phyloP scores from a whole-genome alignment of 2,113 vertebrate genomes.

The Cathartes aura region DNA sequence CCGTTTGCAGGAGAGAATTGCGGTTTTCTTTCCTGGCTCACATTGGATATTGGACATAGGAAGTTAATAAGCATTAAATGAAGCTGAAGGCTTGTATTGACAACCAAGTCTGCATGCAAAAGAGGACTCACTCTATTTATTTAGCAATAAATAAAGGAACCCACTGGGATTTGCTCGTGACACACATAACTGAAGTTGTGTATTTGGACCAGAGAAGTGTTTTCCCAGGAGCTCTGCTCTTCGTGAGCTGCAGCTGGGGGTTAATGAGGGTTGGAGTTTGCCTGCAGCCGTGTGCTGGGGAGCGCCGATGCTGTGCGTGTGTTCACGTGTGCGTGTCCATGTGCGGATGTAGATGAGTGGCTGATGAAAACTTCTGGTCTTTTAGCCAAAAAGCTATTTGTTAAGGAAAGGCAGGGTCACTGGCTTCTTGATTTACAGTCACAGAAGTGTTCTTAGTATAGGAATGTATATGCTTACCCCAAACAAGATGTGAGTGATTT shows the following conservation, averaged over 20 bases:
- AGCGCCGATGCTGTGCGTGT: rapidly evolving
- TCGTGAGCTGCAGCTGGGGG: not conserved
- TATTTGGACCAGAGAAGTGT: not conserved
- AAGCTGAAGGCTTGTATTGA: not conserved
- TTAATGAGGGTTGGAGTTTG: not conserved
- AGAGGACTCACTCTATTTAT: not conserved
- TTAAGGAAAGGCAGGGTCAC: not conserved
- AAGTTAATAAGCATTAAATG: not conserved
- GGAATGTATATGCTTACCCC: not conserved
- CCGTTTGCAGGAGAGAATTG: not conserved
- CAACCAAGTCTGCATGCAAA: not conserved
- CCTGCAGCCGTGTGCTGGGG: not conserved
- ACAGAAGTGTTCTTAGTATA: not conserved
- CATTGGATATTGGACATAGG: rapidly evolving
- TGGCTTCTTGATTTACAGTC: not conserved
- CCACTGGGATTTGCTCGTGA: rapidly evolving
- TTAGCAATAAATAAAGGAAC: not conserved
- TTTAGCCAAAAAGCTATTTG: not conserved
- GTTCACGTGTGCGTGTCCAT: rapidly evolving
- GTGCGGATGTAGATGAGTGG: rapidly evolving
- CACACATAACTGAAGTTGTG: rapidly evolving
- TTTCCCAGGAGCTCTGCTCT: not conserved
- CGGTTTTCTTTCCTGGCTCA: not conserved
- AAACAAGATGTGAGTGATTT: not conserved
- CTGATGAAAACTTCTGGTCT: not conserved